Conservation (phyloP, 2,113 vertebrate species). For the Clarias batrachus region DNA sequence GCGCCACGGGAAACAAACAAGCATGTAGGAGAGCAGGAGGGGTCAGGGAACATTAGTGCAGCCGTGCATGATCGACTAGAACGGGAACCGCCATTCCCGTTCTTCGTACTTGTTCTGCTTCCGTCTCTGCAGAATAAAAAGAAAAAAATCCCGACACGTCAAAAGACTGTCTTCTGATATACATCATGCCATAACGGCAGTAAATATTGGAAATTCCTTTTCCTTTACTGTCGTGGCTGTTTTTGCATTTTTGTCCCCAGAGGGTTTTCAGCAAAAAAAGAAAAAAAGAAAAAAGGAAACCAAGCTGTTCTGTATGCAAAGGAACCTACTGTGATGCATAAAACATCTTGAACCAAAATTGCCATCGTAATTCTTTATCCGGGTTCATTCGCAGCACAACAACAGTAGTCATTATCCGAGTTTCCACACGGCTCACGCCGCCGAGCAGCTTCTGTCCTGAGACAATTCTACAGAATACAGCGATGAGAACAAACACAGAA, state of each 20-base stretch:
- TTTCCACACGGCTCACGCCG: neutral
- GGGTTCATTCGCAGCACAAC: conserved; percentile 6
- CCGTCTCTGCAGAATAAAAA: neutral
- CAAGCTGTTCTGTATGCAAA: conserved; percentile 4
- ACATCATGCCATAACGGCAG: conserved; percentile 3
- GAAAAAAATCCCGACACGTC: neutral
- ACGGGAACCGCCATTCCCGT: neutral
- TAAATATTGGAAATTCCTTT: conserved; percentile 1
- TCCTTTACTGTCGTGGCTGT: neutral
- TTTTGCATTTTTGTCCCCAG: conserved; percentile 8
- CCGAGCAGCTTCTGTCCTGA: neutral
- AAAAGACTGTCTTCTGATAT: conserved; percentile 12
- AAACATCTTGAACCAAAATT: conserved; percentile 18
- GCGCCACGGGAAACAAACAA: neutral
- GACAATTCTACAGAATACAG: neutral
- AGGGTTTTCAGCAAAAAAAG: neutral
- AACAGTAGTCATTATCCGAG: neutral
- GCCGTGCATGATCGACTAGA: neutral
- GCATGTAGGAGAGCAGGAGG: neutral
- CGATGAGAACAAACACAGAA: neutral
- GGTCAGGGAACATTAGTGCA: neutral
- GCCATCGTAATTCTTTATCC: neutral
- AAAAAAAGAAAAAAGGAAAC: neutral
- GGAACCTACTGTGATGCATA: conserved; percentile 19
- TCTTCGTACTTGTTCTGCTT: neutral